Evolutionary conservation across 35 echinoderm and acorn worm species (phyloP).

Genomic region (Eucidaris tribuloides): DNA sequence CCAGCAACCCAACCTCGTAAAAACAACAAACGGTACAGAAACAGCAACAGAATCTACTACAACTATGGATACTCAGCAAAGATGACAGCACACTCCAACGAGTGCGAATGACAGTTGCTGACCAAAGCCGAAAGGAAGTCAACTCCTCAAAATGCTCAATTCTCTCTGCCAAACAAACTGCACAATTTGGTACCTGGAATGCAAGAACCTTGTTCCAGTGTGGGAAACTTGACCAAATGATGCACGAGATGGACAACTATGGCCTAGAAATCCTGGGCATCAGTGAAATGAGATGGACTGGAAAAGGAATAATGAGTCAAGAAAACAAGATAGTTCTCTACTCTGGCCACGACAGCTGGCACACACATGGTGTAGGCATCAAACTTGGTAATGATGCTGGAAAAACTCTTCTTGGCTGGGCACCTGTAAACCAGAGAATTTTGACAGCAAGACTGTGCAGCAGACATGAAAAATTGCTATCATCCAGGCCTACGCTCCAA

Average conservation of each 20-base stretch:
- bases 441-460: too few relatives aligned
- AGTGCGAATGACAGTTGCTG: background rate
- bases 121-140: conserved; percentile 1
- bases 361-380: background rate
- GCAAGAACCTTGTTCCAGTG: background rate
- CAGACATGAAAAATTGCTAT: too few relatives aligned
- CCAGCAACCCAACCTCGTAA: background rate
- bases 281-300: background rate
- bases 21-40: background rate
- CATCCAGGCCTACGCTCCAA: too few relatives aligned
- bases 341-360: background rate
- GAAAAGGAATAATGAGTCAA: background rate
- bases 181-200: background rate
- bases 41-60: background rate
- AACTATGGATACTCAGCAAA: background rate
- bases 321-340: background rate
- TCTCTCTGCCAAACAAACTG: background rate
- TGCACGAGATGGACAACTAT: background rate
- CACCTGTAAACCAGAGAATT: too few relatives aligned
- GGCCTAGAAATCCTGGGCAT: background rate
- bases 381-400: background rate
- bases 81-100: conserved; percentile 2
- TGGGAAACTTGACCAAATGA: conserved; percentile 1
- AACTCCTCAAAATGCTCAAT: background rate
- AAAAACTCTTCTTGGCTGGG: too few relatives aligned